Evolutionary conservation across 2,888 invertebrate species (phyloP).

Genomic region (Timema cristinae): DNA sequence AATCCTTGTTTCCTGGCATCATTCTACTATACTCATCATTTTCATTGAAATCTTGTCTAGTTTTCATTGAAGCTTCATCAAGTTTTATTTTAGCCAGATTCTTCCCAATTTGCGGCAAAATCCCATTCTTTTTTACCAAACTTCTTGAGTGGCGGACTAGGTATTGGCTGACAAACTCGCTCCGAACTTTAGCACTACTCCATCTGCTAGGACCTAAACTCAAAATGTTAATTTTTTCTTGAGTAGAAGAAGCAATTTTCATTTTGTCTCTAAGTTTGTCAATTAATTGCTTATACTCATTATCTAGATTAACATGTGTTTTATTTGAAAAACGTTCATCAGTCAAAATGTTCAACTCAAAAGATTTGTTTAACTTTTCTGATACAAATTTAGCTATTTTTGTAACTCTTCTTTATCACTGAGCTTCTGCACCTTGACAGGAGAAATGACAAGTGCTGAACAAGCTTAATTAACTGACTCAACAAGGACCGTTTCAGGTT

Average conservation of each 20-base stretch:
- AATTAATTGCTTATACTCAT: conserved; percentile 3
- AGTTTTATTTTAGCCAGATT: conserved; percentile 2
- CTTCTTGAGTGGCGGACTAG: neutral
- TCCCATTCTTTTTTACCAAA: conserved; percentile 6
- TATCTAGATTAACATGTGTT: neutral
- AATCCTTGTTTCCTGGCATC: conserved; percentile 7
- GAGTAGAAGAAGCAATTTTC: conserved; percentile 7
- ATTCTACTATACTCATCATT: conserved; percentile 5
- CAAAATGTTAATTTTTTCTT: conserved; percentile 11
- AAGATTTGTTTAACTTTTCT: conserved; percentile 2
- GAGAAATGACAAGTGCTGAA: conserved; percentile 10
- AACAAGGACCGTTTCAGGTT: conserved; percentile 8
- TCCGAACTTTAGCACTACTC: conserved; percentile 7
- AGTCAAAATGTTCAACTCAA: neutral
- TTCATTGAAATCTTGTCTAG: neutral
- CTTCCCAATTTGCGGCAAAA: conserved; percentile 4
- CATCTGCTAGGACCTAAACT: conserved; percentile 9
- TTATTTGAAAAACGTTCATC: neutral
- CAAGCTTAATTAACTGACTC: neutral
- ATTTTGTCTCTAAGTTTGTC: neutral
- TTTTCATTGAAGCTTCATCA: conserved; percentile 12
- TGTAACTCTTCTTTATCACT: neutral
- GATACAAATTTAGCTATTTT: neutral
- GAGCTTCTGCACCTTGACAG: neutral
- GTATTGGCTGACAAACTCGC: conserved; percentile 12